These are phyloP conservation scores for Ornithorhynchus anatinus DNA, from an alignment of 2,113 vertebrate species.

Conservation along the genomic window DNA sequence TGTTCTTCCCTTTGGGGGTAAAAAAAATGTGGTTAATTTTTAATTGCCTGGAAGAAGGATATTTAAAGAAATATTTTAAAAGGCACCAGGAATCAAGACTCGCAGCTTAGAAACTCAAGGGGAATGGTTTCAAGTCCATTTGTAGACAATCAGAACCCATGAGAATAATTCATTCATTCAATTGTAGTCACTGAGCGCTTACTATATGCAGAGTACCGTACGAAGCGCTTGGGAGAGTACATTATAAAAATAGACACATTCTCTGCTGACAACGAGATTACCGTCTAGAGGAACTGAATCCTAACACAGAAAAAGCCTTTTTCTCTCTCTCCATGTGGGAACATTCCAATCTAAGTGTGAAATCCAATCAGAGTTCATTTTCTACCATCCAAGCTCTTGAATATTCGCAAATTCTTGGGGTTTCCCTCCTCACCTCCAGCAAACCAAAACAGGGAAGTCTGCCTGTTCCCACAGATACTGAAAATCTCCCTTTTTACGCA, in stretches of 20 bases:
- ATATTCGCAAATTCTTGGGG: not conserved
- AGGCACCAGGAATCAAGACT: not conserved
- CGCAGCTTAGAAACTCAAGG: not conserved
- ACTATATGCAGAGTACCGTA: too few species aligned
- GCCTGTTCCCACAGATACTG: not conserved
- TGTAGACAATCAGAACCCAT: not conserved
- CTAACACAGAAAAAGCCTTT: not conserved
- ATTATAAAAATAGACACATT: not conserved
- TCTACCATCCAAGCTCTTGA: not conserved
- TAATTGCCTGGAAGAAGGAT: too few species aligned
- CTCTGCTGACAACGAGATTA: too few species aligned
- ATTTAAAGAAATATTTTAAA: too few species aligned
- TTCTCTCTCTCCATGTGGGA: not conserved
- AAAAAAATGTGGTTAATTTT: too few species aligned
- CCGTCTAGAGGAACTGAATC: not conserved
- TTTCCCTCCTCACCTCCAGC: not conserved
- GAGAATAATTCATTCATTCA: too few species aligned
- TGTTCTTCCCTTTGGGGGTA: too few species aligned
- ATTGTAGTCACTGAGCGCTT: too few species aligned
- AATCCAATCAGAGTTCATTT: not conserved
- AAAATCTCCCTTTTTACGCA: slow-evolving; percentile 15
- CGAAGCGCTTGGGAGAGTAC: too few species aligned
- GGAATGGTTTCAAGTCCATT: not conserved
- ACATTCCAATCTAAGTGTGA: not conserved
- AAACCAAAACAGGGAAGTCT: not conserved